Base-by-base conservation (phyloP, 2,113 vertebrate genomes). In the Leucopsar rothschildi region DNA sequence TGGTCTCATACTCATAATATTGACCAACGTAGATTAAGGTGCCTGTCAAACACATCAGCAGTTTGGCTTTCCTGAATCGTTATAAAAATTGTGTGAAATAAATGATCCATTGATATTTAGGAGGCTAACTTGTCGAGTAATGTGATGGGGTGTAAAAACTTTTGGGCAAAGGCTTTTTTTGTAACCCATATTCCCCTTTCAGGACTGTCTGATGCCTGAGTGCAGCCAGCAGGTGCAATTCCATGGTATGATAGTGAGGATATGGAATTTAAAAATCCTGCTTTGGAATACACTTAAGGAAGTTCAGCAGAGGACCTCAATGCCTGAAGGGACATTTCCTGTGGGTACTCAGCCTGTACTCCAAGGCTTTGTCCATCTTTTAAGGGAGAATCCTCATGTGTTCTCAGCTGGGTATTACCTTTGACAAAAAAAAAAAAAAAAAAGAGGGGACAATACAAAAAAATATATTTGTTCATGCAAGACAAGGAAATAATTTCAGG, bases 61-160 rank as follows among this genome's bases (percentile, higher is more conserved):
- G 7, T 79, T 91, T 81, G n/a, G 1, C 12, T 72, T 86, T 37
- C 49, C 25, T 76, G 35, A 57, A 42, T 69, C 76, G 39, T 53
- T 76, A 14, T 44, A n/a, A 79, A 55, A 89, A 29, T 4, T 2
- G 1, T 19, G n/a, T 79, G 40, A 60, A 80, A 44, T 35, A 79
- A 90, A 45, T 2, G 42, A 49, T 29, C 18, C 4, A n/a, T 21
- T 76, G 23, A 13, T 69, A 57, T 57, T 72, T 44, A 1, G 2
- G 4, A 19, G 8, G 1, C 9, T 60, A 56, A 64, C 1, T 60
- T 84, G 29, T 60, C 39, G 8, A 13, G 15, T 40, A 66, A 45
- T 5, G 7, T 28, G 24, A 15, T 37, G 10, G 8, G 0, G 3
- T 56, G 13, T 1, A 37, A 21, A 59, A 71, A 44, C 5, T 19